A percentile compares a stretch with the other conserved stretches of the same genome.
Conservation (phyloP, 2,113 vertebrate species). For the Daphoenositta chrysoptera region DNA sequence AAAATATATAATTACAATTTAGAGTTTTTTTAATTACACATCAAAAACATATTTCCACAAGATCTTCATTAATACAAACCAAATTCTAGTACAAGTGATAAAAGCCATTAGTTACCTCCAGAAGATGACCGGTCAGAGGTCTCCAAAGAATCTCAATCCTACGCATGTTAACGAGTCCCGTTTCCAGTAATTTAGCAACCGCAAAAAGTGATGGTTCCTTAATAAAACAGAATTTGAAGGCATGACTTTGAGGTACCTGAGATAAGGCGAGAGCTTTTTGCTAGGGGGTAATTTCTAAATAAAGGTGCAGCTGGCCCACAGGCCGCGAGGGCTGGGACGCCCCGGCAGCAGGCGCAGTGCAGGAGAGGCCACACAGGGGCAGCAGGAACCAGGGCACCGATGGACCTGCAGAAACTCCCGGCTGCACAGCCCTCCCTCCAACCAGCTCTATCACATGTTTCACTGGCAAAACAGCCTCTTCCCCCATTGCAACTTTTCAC, state of each 20-base stretch:
- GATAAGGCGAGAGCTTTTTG: background rate
- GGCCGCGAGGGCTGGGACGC: background rate
- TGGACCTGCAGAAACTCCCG: fast-evolving
- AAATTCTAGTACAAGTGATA: background rate
- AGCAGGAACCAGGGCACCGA: background rate
- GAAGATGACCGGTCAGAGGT: slow-evolving; percentile 91
- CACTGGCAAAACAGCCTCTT: background rate
- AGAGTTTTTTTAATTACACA: background rate
- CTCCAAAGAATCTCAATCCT: slow-evolving; percentile 98
- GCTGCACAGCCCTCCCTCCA: background rate
- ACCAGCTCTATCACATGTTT: fast-evolving
- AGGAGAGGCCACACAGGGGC: background rate
- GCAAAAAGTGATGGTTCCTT: slow-evolving; percentile 98
- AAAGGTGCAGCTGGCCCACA: fast-evolving
- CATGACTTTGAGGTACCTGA: background rate
- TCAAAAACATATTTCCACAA: background rate
- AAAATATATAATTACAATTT: background rate
- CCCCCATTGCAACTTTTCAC: background rate
- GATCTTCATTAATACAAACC: background rate
- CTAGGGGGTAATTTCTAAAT: background rate
- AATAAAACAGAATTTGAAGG: background rate
- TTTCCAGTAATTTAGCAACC: slow-evolving; percentile 96
- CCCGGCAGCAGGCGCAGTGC: background rate
- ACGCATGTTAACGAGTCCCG: slow-evolving; percentile 96
- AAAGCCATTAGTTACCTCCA: slow-evolving; percentile 83